These are phyloP conservation scores for Sinodicranocentrus sp. DNA, from an alignment of 2,888 invertebrate species.

Conservation along the genomic window DNA sequence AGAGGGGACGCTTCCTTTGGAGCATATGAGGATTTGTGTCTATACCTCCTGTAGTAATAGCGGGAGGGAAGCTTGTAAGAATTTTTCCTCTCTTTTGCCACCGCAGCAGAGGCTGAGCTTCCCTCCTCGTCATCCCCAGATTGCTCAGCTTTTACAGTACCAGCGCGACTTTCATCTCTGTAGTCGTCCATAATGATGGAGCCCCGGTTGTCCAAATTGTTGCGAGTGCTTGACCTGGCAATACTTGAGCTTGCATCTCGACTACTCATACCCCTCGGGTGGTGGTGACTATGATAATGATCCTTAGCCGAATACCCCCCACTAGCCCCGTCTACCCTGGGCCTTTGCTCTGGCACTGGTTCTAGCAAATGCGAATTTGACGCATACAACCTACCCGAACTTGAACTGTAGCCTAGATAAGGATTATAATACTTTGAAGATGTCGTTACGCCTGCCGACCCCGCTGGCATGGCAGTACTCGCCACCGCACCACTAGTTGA, in stretches of 20 bases:
- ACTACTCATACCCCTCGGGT: neutral
- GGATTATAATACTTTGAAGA: slow-evolving; percentile 74
- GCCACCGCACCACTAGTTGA: neutral
- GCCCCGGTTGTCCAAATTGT: slow-evolving; percentile 68
- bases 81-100: slow-evolving; percentile 61
- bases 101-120: slow-evolving; percentile 21
- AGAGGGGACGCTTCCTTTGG: slow-evolving; percentile 93
- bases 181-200: slow-evolving; percentile 56
- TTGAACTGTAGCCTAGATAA: slow-evolving; percentile 68
- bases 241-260: slow-evolving; percentile 78
- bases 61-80: slow-evolving; percentile 75
- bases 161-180: slow-evolving; percentile 61
- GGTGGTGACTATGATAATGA: neutral
- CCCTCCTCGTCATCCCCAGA: slow-evolving; percentile 51
- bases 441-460: neutral
- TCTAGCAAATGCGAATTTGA: slow-evolving; percentile 74
- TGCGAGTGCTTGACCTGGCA: slow-evolving; percentile 78
- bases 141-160: slow-evolving; percentile 63
- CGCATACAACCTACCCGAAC: slow-evolving; percentile 69
- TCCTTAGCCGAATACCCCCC: slow-evolving; percentile 1
- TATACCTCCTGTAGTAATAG: slow-evolving; percentile 75
- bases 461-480: slow-evolving; percentile 1
- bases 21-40: slow-evolving; percentile 75
- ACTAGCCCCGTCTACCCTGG: slow-evolving; percentile 12
- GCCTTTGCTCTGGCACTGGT: slow-evolving; percentile 73